Evolutionary conservation across 2,888 invertebrate genomes (phyloP).

Genomic region (Hymenopus coronatus): DNA sequence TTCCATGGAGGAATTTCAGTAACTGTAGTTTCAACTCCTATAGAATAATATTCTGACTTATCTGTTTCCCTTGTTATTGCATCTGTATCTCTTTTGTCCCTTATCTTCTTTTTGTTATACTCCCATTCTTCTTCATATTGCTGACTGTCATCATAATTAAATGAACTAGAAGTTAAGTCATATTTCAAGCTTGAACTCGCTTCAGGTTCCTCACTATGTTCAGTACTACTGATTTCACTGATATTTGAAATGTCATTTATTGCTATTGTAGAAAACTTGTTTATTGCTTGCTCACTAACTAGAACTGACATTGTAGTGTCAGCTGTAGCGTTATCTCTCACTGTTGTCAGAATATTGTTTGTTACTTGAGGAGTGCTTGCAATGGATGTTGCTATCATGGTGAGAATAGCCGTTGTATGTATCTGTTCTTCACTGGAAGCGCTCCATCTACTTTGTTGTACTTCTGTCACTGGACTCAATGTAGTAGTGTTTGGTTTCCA

Average conservation of each 20-base stretch:
- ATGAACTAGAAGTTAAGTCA: neutral
- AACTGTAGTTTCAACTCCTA: neutral
- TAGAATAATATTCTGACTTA: neutral
- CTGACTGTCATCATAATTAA: neutral
- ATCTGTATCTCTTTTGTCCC: neutral
- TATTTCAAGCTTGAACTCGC: neutral
- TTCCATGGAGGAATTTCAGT: neutral
- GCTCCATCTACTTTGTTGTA: neutral
- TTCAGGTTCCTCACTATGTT: neutral
- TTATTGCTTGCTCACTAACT: neutral
- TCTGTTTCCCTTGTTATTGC: neutral
- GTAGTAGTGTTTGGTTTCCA: conserved; percentile 51
- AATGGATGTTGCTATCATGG: neutral
- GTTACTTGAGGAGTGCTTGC: neutral
- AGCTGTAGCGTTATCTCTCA: neutral
- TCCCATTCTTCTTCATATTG: neutral
- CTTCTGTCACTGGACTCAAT: neutral
- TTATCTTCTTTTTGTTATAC: neutral
- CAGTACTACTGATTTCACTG: neutral
- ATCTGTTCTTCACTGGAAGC: neutral
- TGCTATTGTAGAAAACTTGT: neutral
- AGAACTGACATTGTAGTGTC: neutral
- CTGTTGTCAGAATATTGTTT: neutral
- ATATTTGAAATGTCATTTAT: neutral
- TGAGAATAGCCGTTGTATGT: neutral